These are phyloP conservation scores for Tortrix viridana DNA, from an alignment of 2,888 invertebrate genomes.

Conservation along the genomic window DNA sequence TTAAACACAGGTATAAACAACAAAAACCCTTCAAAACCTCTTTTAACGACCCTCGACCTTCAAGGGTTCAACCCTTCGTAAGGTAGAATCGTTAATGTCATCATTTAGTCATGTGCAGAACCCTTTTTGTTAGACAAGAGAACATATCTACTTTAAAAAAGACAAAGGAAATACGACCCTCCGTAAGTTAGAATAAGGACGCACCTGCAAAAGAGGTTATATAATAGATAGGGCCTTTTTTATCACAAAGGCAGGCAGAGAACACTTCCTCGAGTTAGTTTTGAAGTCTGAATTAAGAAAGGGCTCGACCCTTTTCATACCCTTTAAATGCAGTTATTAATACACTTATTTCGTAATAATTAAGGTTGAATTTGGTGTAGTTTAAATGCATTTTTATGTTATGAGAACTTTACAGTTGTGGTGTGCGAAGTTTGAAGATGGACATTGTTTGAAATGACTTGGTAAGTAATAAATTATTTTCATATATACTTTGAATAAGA, in stretches of 20 bases:
- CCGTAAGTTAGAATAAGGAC: neutral
- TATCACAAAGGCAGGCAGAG: neutral
- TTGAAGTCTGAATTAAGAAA: constrained; percentile 36
- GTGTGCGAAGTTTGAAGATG: constrained; percentile 32
- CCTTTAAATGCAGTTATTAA: neutral
- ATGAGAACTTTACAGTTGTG: constrained; percentile 52
- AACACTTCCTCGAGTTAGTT: constrained; percentile 13
- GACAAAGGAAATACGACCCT: too few species aligned
- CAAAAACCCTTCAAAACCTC: constrained; percentile 17
- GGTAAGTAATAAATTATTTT: neutral
- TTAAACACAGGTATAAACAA: constrained; percentile 13
- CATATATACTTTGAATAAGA: too few species aligned
- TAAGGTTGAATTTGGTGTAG: neutral
- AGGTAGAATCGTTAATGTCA: constrained; percentile 30
- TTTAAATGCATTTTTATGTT: constrained; percentile 16
- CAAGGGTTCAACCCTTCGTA: constrained; percentile 21
- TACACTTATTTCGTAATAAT: neutral
- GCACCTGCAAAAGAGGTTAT: too few species aligned
- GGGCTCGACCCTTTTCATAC: constrained; percentile 40
- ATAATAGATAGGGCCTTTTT: too few species aligned
- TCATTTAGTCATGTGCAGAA: constrained; percentile 40
- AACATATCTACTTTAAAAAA: too few species aligned
- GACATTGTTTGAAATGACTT: constrained; percentile 7
- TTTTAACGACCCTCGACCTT: constrained; percentile 16
- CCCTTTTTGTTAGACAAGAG: neutral